These are phyloP conservation scores for Pantherophis guttatus DNA, from an alignment of 2,113 vertebrate species.

Conservation along the genomic window DNA sequence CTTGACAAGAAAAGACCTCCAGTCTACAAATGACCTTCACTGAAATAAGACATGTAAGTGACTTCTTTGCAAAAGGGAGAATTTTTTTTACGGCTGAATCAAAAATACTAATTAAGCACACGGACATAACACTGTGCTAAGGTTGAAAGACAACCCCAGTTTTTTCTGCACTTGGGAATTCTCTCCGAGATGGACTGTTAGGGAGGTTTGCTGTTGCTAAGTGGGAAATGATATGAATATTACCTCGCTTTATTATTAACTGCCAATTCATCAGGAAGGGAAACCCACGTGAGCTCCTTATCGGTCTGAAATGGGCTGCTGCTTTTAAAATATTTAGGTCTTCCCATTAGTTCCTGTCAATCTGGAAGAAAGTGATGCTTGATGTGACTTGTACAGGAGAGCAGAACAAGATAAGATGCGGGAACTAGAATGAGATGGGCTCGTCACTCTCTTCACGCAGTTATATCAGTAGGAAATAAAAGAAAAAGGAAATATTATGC, in stretches of 20 bases:
- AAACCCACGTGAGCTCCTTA: slow-evolving; percentile 72
- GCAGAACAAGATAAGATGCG: slow-evolving; percentile 76
- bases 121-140: slow-evolving; percentile 46
- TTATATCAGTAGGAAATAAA: slow-evolving; percentile 25
- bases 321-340: slow-evolving; percentile 83
- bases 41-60: slow-evolving; percentile 92
- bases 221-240: slow-evolving; percentile 51
- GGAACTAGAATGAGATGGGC: slow-evolving; percentile 63
- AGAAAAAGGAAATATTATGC: not conserved
- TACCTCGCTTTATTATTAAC: slow-evolving; percentile 69
- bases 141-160: slow-evolving; percentile 89
- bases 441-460: slow-evolving; percentile 40
- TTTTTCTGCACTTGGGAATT: slow-evolving; percentile 64
- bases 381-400: slow-evolving; percentile 71
- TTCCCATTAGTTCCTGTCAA: slow-evolving; percentile 83
- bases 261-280: slow-evolving; percentile 69
- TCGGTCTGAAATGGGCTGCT: slow-evolving; percentile 75
- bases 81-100: slow-evolving; percentile 92
- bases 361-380: slow-evolving; percentile 72
- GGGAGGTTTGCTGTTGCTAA: slow-evolving; percentile 45
- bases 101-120: slow-evolving; percentile 65
- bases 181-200: slow-evolving; percentile 55
- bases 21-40: slow-evolving; percentile 99
- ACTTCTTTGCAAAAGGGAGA: slow-evolving; percentile 98
- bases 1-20: slow-evolving; percentile 99